Evolutionary conservation across 2,113 vertebrate species (phyloP).

Genomic region (Chelonoidis abingdonii): DNA sequence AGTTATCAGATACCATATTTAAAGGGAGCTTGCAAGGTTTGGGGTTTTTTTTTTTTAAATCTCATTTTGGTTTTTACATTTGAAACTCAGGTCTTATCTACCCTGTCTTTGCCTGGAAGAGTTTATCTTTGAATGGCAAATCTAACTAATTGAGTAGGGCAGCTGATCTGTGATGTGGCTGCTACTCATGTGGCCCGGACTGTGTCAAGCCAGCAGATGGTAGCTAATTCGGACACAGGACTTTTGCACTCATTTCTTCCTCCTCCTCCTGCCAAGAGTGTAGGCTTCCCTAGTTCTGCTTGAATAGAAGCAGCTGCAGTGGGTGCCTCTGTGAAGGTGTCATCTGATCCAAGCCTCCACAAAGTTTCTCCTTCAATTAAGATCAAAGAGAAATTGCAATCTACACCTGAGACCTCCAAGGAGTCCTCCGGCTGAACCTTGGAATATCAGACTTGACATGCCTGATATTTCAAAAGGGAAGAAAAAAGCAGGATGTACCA

Average conservation of each 20-base stretch:
- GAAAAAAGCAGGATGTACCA: too few species aligned
- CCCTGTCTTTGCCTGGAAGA: background rate
- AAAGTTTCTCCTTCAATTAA: background rate
- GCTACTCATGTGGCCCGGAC: background rate
- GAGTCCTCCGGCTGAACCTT: background rate
- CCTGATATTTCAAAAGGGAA: too few species aligned
- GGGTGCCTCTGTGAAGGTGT: background rate
- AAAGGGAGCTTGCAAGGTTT: background rate
- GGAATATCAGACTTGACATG: background rate
- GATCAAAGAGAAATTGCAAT: background rate
- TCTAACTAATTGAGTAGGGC: background rate
- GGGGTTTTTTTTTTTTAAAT: too few species aligned
- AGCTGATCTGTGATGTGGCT: background rate
- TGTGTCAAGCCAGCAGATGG: background rate
- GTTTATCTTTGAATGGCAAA: background rate
- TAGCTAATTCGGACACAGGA: background rate
- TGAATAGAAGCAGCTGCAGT: background rate
- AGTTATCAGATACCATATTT: background rate
- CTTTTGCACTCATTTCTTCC: background rate
- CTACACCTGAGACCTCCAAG: background rate
- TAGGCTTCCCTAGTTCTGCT: background rate
- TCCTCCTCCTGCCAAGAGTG: background rate
- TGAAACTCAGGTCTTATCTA: background rate
- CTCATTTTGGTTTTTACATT: background rate
- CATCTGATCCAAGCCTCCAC: background rate